These are phyloP conservation scores for Apamea crenata DNA, from an alignment of 2,888 invertebrate genomes.

Conservation along the genomic window DNA sequence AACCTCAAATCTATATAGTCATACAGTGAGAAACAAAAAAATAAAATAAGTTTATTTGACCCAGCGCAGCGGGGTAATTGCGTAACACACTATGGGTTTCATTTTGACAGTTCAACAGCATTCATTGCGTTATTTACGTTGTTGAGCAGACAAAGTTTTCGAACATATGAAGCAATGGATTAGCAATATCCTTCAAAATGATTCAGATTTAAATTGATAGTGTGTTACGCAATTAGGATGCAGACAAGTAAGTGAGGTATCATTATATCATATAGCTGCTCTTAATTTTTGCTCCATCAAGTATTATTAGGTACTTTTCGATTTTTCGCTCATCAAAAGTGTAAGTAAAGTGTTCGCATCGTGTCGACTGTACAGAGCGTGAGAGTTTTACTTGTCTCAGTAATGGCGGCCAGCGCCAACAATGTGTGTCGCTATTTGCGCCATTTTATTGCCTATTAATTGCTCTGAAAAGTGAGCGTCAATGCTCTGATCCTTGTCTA, in stretches of 20 bases:
- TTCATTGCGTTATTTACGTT: too few relatives aligned
- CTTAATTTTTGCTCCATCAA: not conserved
- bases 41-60: too few relatives aligned
- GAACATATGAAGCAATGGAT: too few relatives aligned
- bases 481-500: slow-evolving; percentile 71
- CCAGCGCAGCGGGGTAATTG: too few relatives aligned
- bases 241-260: not conserved
- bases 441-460: slow-evolving; percentile 82
- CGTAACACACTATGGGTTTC: too few relatives aligned
- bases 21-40: too few relatives aligned
- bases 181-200: too few relatives aligned
- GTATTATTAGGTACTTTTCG: not conserved
- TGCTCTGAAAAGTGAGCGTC: slow-evolving; percentile 74
- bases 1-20: too few relatives aligned
- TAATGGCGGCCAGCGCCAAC: slow-evolving; percentile 69
- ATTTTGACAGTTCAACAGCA: too few relatives aligned
- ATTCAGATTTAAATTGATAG: too few relatives aligned
- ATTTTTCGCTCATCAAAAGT: not conserved
- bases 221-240: too few relatives aligned
- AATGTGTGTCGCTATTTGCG: slow-evolving; percentile 68
- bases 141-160: too few relatives aligned
- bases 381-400: slow-evolving; percentile 66
- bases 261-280: not conserved
- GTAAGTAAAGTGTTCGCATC: slow-evolving; percentile 2
- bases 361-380: slow-evolving; percentile 50